Evolutionary conservation across 2,797 vertebrate genomes (phyloP).

Genomic region (Xiphophorus birchmanni): DNA sequence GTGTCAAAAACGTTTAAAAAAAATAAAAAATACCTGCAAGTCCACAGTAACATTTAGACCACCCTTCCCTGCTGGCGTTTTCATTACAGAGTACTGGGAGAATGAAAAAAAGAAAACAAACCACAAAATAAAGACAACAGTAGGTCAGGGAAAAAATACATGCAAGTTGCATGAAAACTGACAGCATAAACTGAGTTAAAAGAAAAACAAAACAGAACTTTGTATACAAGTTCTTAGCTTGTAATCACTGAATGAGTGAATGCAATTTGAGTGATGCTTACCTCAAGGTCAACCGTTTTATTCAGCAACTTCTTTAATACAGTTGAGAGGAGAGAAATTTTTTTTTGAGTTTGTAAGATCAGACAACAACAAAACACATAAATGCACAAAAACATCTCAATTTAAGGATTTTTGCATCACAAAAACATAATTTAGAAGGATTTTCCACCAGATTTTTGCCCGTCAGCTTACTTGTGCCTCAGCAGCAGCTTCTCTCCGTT

Average conservation of each 20-base stretch:
- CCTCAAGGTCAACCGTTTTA: conserved; percentile 80
- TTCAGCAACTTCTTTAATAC: conserved; percentile 69
- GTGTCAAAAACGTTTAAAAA: not conserved
- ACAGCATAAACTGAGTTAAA: not conserved
- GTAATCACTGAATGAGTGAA: not conserved
- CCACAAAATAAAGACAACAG: not conserved
- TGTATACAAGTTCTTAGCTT: not conserved
- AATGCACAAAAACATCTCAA: not conserved
- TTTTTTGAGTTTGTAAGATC: not conserved
- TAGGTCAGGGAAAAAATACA: not conserved
- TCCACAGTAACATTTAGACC: conserved; percentile 79
- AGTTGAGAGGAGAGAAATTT: not conserved
- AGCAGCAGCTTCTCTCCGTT: conserved; percentile 64
- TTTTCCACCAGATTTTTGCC: not conserved
- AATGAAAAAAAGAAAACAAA: not conserved
- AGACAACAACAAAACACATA: not conserved
- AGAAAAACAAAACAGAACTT: not conserved
- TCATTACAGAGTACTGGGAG: conserved; percentile 61
- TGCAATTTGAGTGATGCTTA: conserved; percentile 33
- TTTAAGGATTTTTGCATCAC: not conserved
- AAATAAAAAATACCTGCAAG: conserved; percentile 63
- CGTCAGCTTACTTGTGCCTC: conserved; percentile 46
- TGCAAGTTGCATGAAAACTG: not conserved
- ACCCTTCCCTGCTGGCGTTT: conserved; percentile 74
- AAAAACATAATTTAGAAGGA: not conserved